Evolutionary conservation across 2,888 invertebrate species (phyloP), one percentile per base, ranked within the genome.

Genomic region (Ectemnius continuus): DNA sequence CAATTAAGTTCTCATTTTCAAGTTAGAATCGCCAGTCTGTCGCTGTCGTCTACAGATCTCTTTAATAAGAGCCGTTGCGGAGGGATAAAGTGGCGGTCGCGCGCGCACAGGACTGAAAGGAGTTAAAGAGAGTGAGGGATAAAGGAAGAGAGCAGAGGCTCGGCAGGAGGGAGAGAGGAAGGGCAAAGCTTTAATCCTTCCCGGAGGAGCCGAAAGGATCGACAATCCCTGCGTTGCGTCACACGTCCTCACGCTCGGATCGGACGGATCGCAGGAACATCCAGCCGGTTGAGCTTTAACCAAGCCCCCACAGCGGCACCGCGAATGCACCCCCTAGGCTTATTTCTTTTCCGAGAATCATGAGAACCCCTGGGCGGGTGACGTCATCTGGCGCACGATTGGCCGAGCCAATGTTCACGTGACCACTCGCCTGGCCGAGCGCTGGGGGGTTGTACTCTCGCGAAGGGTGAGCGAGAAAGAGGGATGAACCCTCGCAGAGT

Each of bases 391-490:
- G 75, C 76, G 64, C 78, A 76, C 80, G 83, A 88, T 90, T 89
- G 90, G 90, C 78, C 78, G 85, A 81, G 76, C 74, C 70, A 23
- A 72, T 67, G 72, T 82, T 89, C 90, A 90, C 89, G 89, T 90
- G 89, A 86, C 84, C 77, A 70, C 70, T 70, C 73, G 77, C 77
- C 71, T 75, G 72, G 70, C 84, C 74, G 75, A 71, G 61, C 73
- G 76, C 77, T 72, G 76, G 70, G 72, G 79, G 84, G 75, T 78
- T 82, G 67, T 73, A 16, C 52, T 52, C 52, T 52, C 14, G 14
- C 52, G 68, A 58, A 23, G 67, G 63, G 63, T 4, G 78, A 65
- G 75, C 52, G 66, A 79, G 67, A 67, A 69, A 45, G 70, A 67
- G 67, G 67, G 67, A 66, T 47, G 59, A 46, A 46, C 46, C 52